phyloP scores from a whole-genome alignment of 2,113 vertebrate genomes.

The Genyomyrus donnyi region DNA sequence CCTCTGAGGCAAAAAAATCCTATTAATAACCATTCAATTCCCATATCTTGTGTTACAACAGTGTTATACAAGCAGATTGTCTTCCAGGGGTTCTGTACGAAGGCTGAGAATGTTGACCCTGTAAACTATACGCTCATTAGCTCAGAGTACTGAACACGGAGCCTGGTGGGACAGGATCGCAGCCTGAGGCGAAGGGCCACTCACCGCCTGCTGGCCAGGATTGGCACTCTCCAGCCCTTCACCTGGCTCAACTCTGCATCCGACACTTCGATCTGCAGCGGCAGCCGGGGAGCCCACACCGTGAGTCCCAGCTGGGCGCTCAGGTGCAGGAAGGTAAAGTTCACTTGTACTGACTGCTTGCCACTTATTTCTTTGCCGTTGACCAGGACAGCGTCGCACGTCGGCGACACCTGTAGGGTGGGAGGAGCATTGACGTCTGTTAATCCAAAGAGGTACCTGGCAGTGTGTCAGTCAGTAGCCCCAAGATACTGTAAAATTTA shows the following conservation, averaged over 20 bases:
- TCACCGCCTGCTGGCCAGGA: constrained; percentile 80
- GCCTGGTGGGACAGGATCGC: background rate
- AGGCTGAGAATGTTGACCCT: background rate
- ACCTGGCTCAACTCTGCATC: constrained; percentile 93
- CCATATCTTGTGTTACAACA: background rate
- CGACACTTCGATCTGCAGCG: constrained; percentile 89
- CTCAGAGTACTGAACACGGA: background rate
- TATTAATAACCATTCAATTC: constrained; percentile 1
- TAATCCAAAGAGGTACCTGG: background rate
- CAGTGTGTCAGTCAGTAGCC: background rate
- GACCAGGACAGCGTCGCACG: constrained; percentile 80
- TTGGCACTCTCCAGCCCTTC: constrained; percentile 92
- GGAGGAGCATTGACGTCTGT: background rate
- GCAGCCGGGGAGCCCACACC: constrained; percentile 83
- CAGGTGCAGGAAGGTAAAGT: constrained; percentile 89
- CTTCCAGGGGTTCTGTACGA: background rate
- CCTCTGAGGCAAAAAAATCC: background rate
- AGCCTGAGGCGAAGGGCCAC: background rate
- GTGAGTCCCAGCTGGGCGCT: constrained; percentile 78
- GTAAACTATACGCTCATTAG: background rate
- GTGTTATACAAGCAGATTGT: background rate
- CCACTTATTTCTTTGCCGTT: constrained; percentile 94
- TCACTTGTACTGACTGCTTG: constrained; percentile 73
- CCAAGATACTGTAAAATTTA: background rate
- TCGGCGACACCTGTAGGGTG: constrained; percentile 69